Evolutionary conservation across 2,888 invertebrate species (phyloP).

Genomic region (Coecobrya sp.): DNA sequence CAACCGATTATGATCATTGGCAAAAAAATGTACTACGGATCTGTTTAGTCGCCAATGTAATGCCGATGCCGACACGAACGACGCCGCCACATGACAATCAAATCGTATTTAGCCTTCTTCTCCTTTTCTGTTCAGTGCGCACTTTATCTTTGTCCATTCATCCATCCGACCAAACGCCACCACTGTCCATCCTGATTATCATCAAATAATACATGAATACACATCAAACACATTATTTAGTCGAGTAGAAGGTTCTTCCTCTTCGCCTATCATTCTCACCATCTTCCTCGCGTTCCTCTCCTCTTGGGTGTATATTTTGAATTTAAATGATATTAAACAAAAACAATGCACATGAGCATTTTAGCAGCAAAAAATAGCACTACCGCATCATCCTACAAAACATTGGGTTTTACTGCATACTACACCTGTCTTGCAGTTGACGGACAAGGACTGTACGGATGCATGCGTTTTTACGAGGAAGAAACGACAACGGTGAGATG

Average conservation of each 20-base stretch:
- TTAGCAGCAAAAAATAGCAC: neutral
- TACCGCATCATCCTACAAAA: neutral
- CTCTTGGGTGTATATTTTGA: conserved; percentile 34
- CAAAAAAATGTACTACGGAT: conserved; percentile 28
- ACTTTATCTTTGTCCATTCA: conserved; percentile 73
- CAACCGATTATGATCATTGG: conserved; percentile 49
- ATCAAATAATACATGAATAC: conserved; percentile 25
- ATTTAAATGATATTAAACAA: conserved; percentile 6
- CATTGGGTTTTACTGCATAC: conserved; percentile 25
- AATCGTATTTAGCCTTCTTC: conserved; percentile 74
- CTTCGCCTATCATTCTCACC: conserved; percentile 67
- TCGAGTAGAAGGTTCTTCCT: conserved; percentile 65
- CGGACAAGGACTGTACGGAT: neutral
- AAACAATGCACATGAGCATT: neutral
- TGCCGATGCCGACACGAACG: conserved; percentile 20
- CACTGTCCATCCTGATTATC: conserved; percentile 43
- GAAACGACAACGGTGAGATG: conserved; percentile 14
- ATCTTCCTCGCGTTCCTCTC: conserved; percentile 30
- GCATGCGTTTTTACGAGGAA: conserved; percentile 10
- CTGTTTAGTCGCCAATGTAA: conserved; percentile 52
- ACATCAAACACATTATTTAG: conserved; percentile 30
- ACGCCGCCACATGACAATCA: conserved; percentile 61
- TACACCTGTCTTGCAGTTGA: conserved; percentile 35
- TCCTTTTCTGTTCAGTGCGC: conserved; percentile 74
- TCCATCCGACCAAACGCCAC: conserved; percentile 39